phyloP scores from a whole-genome alignment of 1,140 invertebrate species.

The Phymastichus coffea region DNA sequence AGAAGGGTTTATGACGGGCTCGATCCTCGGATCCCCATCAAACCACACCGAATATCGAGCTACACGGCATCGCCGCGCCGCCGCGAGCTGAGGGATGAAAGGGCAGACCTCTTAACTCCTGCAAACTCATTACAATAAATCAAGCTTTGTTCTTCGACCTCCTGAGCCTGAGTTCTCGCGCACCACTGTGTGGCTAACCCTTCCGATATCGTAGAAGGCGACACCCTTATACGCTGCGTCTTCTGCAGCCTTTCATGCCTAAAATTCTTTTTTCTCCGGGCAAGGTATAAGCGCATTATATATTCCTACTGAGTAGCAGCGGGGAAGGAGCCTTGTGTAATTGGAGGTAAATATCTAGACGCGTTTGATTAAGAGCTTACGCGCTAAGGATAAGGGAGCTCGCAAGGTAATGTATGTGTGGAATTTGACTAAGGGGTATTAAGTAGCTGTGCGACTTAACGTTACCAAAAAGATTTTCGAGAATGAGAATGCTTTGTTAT shows the following conservation, averaged over 20 bases:
- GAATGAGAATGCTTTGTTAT: too few species aligned
- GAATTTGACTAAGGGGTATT: too few species aligned
- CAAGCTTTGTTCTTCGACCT: conserved; percentile 58
- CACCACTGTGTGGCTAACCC: conserved; percentile 51
- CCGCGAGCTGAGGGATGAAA: conserved; percentile 33
- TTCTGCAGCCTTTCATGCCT: not conserved
- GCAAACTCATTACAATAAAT: conserved; percentile 60
- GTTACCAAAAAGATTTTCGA: too few species aligned
- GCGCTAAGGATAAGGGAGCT: too few species aligned
- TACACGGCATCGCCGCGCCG: not conserved
- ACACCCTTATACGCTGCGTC: conserved; percentile 11
- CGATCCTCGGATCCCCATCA: conserved; percentile 55
- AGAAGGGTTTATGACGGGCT: conserved; percentile 58
- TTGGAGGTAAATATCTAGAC: too few species aligned
- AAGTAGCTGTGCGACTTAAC: too few species aligned
- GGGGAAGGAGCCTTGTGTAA: too few species aligned
- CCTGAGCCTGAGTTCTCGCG: too few species aligned
- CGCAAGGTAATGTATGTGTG: too few species aligned
- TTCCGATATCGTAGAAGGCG: conserved; percentile 31
- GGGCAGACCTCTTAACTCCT: conserved; percentile 54
- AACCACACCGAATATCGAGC: conserved; percentile 55
- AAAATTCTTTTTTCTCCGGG: conserved; percentile 7
- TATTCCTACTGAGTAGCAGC: too few species aligned
- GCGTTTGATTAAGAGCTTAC: too few species aligned
- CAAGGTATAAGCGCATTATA: too few species aligned